Conservation (phyloP, 1,140 invertebrate species). For the Batillaria attramentaria region DNA sequence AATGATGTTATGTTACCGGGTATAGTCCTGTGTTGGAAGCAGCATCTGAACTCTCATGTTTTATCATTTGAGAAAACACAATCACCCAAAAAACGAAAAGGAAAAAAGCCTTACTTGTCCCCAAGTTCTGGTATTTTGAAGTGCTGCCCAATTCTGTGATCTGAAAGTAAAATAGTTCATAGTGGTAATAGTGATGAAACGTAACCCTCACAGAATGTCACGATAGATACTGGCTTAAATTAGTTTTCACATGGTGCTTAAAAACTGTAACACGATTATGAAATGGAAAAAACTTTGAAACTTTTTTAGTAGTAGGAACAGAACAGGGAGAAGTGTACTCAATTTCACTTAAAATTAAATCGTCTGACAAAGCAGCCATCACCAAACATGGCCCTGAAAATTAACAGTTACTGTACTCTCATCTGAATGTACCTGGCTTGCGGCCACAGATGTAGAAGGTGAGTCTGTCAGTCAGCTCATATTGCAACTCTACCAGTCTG, state of each 20-base stretch:
- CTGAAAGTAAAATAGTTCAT: constrained; percentile 46
- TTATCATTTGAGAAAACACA: too few relatives aligned
- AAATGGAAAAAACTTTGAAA: neutral
- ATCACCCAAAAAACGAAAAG: too few relatives aligned
- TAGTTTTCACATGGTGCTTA: neutral
- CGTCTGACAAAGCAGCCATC: neutral
- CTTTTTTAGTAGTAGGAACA: neutral
- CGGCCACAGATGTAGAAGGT: constrained; percentile 89
- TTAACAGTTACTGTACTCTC: neutral
- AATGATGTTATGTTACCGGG: too few relatives aligned
- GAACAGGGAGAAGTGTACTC: neutral
- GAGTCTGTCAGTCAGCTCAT: constrained; percentile 94
- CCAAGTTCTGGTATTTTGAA: constrained; percentile 89
- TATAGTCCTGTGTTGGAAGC: too few relatives aligned
- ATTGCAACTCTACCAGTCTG: constrained; percentile 90
- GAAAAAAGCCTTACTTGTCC: constrained; percentile 65
- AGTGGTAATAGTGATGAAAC: neutral
- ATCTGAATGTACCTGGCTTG: constrained; percentile 78
- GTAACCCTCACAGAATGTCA: neutral
- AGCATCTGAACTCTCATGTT: too few relatives aligned
- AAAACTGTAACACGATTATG: neutral
- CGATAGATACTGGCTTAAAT: neutral
- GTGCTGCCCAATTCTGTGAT: constrained; percentile 84
- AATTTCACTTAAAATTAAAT: neutral
- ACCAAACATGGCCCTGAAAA: neutral